Evolutionary conservation across 2,888 invertebrate species (phyloP), one percentile per base, ranked within the genome.

Genomic region (Julus scandinavius): DNA sequence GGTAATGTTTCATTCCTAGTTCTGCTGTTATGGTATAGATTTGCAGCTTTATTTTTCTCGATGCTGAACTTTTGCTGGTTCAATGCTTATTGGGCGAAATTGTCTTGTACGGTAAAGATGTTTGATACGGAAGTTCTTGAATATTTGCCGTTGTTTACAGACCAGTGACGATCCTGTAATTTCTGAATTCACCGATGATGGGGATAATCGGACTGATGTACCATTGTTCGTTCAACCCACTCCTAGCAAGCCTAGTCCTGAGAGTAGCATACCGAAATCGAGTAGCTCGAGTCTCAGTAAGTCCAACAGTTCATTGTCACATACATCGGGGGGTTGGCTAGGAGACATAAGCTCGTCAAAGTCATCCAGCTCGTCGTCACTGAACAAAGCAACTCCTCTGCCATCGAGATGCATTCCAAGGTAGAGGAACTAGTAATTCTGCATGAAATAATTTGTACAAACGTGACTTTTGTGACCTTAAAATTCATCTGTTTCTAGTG

Each of bases 311-410:
- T 85, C 85, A 20, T n/a, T 9, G 9, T 85, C 85, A 7, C 38
- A n/a, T n/a, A 41, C 40, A 4, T 87, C 87, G 6, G 87, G n/a
- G n/a, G n/a, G 87, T n/a, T 87, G 87, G 87, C 9, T 87, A 38
- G 87, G 50, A 7, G 87, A 87, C 49, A 20, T 87, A 4, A 87
- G 87, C n/a, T 87, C 87, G 13, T 87, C 87, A n/a, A 50, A n/a
- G 49, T 87, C 87, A n/a, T 50, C 49, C 5, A 20, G 50, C 15
- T 87, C 87, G 11, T n/a, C 38, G 13, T 40, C 85, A 17, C 7
- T 38, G 13, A n/a, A 41, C n/a, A 87, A 41, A 54, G 40, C 38
- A 54, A 50, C 87, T n/a, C 49, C 49, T n/a, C 4, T 13, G 80
- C 80, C 80, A 80, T 80, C 80, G n/a, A 20, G 80, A 29, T 9